Percentiles rank a stretch among this genome's conserved stretches.
phyloP scores from a whole-genome alignment of 2,113 vertebrate species.

The Sarotherodon lohbergeri region DNA sequence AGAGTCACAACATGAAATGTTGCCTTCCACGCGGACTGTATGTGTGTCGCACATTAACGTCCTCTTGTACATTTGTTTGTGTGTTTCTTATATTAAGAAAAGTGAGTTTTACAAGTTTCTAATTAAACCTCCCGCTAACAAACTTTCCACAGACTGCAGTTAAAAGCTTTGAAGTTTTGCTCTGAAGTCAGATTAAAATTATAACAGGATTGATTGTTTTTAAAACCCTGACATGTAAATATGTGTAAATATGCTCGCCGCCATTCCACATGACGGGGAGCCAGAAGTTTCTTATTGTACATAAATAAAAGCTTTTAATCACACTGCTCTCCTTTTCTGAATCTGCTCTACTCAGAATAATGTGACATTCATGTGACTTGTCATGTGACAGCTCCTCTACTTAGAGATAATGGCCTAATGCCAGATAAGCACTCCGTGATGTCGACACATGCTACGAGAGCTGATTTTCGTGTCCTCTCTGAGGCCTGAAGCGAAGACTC shows the following conservation, averaged over 20 bases:
- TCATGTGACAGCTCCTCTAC: background rate
- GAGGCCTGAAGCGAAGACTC: background rate
- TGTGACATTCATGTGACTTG: background rate
- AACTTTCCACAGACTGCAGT: background rate
- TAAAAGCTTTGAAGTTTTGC: background rate
- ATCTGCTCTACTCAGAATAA: background rate
- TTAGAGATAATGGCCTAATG: too few relatives aligned
- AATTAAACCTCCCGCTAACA: background rate
- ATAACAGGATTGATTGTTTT: background rate
- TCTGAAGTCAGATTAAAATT: background rate
- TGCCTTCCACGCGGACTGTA: background rate
- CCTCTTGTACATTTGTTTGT: background rate
- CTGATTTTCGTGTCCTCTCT: background rate
- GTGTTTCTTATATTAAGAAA: constrained; percentile 77
- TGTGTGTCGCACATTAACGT: background rate
- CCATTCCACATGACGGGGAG: background rate
- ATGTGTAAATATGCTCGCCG: constrained; percentile 26
- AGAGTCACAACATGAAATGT: background rate
- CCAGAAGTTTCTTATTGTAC: constrained; percentile 17
- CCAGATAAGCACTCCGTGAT: background rate
- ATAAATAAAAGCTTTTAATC: constrained; percentile 39
- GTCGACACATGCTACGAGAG: background rate
- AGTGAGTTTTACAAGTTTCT: background rate
- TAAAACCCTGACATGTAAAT: constrained; percentile 18
- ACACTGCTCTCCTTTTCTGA: background rate